Evolutionary conservation across 2,888 invertebrate genomes (phyloP).

Genomic region (Callinectes sapidus): DNA sequence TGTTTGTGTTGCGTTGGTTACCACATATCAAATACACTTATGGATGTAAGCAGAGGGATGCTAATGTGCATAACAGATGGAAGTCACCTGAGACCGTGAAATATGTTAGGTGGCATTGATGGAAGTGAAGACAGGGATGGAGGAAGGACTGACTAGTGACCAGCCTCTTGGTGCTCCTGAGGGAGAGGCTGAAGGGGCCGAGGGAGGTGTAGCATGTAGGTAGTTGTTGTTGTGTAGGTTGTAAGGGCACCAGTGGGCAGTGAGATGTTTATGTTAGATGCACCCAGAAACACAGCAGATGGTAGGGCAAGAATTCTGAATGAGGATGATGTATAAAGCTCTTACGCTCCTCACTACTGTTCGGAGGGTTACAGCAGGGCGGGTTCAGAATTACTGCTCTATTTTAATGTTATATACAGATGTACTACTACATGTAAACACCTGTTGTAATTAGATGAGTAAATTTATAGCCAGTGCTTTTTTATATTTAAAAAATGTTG

Average conservation of each 20-base stretch:
- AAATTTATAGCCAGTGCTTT: neutral
- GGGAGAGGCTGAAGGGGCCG: neutral
- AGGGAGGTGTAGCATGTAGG: neutral
- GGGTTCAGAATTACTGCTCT: constrained; percentile 24
- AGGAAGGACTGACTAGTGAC: neutral
- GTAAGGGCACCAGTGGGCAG: constrained; percentile 44
- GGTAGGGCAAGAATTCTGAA: constrained; percentile 44
- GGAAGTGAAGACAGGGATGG: neutral
- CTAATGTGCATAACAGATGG: neutral
- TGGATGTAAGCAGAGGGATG: neutral
- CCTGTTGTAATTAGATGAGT: constrained; percentile 6
- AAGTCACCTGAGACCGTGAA: neutral
- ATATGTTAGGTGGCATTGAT: neutral
- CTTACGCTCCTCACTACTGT: neutral
- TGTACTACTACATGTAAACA: constrained; percentile 34
- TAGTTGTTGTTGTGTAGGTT: constrained; percentile 31
- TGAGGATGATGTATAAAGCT: neutral
- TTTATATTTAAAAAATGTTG: neutral
- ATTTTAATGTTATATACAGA: constrained; percentile 7
- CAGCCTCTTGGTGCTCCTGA: constrained; percentile 31
- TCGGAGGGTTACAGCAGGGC: neutral
- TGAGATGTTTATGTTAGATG: constrained; percentile 43
- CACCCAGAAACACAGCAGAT: constrained; percentile 61
- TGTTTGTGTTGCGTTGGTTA: constrained; percentile 3
- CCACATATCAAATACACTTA: neutral